These are phyloP conservation scores for Salvelinus alpinus DNA, from an alignment of 2,113 vertebrate genomes.

Conservation along the genomic window DNA sequence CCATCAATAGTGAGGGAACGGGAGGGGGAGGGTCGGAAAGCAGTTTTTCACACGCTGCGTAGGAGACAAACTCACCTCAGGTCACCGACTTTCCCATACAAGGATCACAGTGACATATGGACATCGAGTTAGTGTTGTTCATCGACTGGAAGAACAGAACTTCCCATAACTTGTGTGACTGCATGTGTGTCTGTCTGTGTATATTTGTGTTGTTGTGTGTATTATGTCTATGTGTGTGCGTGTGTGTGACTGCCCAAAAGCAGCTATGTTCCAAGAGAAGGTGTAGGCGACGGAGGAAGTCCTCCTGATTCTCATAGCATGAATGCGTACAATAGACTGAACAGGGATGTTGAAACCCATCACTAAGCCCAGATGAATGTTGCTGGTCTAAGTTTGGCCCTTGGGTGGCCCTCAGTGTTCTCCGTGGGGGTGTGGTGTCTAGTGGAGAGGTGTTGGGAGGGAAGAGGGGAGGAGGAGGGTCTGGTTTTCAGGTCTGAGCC, in stretches of 20 bases:
- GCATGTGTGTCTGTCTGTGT: slow-evolving; percentile 23
- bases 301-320: slow-evolving; percentile 35
- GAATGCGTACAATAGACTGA: no score
- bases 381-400: slow-evolving; percentile 27
- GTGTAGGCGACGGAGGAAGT: slow-evolving; percentile 22
- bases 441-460: slow-evolving; percentile 10
- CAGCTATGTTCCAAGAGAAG: no score
- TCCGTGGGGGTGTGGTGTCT: not conserved
- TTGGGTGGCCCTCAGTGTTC: slow-evolving; percentile 23
- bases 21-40: slow-evolving; percentile 20
- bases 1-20: slow-evolving; percentile 59
- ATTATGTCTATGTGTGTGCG: no score
- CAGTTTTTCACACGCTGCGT: slow-evolving; percentile 54
- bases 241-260: no score
- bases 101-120: slow-evolving; percentile 56
- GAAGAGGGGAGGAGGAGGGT: slow-evolving; percentile 12
- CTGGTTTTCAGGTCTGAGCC: slow-evolving; percentile 49
- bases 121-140: slow-evolving; percentile 40
- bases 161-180: not conserved
- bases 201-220: not conserved
- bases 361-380: slow-evolving; percentile 24
- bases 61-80: slow-evolving; percentile 47
- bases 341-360: slow-evolving; percentile 23
- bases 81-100: slow-evolving; percentile 56
- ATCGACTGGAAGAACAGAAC: slow-evolving; percentile 12